These are phyloP conservation scores for Dolichomitus sp. DNA, from an alignment of 2,888 invertebrate species.

Conservation along the genomic window DNA sequence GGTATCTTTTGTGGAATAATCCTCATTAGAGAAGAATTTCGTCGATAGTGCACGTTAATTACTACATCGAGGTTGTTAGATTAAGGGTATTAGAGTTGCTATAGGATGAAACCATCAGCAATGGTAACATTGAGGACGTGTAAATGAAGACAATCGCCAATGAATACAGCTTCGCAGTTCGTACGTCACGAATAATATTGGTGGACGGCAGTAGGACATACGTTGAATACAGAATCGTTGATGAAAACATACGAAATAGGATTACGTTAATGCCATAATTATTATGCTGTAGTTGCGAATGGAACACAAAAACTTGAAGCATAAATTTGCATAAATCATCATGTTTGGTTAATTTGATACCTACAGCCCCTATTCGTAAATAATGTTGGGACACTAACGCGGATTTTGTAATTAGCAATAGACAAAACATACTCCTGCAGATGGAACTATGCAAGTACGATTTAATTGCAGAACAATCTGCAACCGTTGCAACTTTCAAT, in stretches of 20 bases:
- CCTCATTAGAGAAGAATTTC: neutral
- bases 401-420: neutral
- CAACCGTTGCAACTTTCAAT: neutral
- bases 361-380: neutral
- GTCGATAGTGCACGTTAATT: neutral
- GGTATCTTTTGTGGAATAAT: constrained; percentile 86
- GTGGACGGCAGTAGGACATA: neutral
- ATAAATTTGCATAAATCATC: neutral
- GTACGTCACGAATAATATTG: too few relatives aligned
- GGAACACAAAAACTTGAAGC: neutral
- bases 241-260: neutral
- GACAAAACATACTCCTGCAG: neutral
- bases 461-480: neutral
- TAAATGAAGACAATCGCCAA: neutral
- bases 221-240: neutral
- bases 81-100: neutral
- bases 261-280: neutral
- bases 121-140: neutral
- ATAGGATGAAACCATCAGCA: neutral
- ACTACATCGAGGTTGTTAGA: neutral
- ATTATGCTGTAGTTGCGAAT: neutral
- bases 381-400: neutral
- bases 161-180: neutral
- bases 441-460: neutral
- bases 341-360: neutral